Conservation (phyloP, 2,797 vertebrate genomes). For the Gymnothorax javanicus region DNA sequence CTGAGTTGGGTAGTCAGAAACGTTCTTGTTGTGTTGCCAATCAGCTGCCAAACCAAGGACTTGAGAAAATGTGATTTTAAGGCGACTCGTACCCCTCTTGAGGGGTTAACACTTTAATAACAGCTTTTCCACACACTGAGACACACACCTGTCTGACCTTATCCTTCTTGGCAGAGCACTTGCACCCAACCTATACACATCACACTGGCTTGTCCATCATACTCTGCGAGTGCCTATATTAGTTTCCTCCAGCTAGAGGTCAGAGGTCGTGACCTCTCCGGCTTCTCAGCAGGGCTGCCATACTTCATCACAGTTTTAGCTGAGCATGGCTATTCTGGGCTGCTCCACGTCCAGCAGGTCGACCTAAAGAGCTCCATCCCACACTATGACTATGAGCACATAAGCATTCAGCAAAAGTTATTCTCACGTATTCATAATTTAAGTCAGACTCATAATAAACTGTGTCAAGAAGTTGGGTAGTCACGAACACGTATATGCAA, state of each 20-base stretch:
- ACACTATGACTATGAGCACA: not conserved
- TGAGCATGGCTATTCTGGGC: conserved; percentile 17
- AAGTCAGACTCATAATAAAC: not conserved
- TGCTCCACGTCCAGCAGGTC: not conserved
- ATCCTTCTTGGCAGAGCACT: not conserved
- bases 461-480: no score
- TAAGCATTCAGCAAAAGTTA: not conserved
- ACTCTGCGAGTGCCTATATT: not conserved
- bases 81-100: not conserved
- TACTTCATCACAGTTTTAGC: not conserved
- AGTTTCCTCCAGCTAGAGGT: not conserved
- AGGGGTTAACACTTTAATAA: not conserved
- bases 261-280: conserved; percentile 23
- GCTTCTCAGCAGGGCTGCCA: not conserved
- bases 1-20: not conserved
- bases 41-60: not conserved
- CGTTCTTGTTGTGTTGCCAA: not conserved
- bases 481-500: no score
- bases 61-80: not conserved
- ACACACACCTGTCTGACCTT: not conserved
- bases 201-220: not conserved
- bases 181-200: not conserved
- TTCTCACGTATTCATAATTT: not conserved
- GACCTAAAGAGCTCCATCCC: not conserved
- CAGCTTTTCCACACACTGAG: not conserved